Base-by-base conservation (phyloP, 2,797 vertebrate species). In the Lacerta viridis region DNA sequence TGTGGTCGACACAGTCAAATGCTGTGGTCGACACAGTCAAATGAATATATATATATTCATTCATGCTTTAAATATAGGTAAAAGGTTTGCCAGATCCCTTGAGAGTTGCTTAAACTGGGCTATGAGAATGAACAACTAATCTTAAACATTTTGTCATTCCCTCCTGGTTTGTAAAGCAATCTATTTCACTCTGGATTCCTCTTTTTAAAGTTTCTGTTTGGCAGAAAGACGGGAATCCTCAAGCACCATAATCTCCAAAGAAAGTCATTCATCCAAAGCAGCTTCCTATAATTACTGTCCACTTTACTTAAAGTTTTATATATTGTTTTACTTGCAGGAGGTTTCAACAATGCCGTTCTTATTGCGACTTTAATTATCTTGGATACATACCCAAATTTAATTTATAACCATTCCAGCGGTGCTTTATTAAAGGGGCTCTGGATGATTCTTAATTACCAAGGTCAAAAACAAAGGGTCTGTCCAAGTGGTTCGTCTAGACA, bases 401-500 rank as follows among this genome's bases (percentile, higher is more conserved):
- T 89, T 91, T 93, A 64, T 66, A 88, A 92, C 10, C 29, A 0
- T 93, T 93, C 76, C 80, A 90, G 61, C 86, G 79, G 61, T 25
- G 6, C 11, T 82, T 64, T 88, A 72, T 88, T 85, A 89, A 93
- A 88, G 75, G 20, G 0, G 71, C 33, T 66, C 55, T 3, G 25
- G 84, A 39, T 43, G 89, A 85, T 9, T 89, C 89, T 88, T 79
- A 89, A 89, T 90, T 91, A 81, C n/a, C 13, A 81, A 90, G 84
- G 66, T 50, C 20, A 90, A 92, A 93, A 93, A 80, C 1, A 59
- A 39, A 68, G 0, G 15, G 1, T 64, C 91, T 59, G 72, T 83
- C 66, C 90, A 79, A 74, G 69, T 88, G 27, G 11, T 87, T 93
- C 92, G 41, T n/a, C 66, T 91, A 85, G 66, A 10, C 80, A 80